Conservation (phyloP, 2,113 vertebrate species). For the Myotis brandtii region DNA sequence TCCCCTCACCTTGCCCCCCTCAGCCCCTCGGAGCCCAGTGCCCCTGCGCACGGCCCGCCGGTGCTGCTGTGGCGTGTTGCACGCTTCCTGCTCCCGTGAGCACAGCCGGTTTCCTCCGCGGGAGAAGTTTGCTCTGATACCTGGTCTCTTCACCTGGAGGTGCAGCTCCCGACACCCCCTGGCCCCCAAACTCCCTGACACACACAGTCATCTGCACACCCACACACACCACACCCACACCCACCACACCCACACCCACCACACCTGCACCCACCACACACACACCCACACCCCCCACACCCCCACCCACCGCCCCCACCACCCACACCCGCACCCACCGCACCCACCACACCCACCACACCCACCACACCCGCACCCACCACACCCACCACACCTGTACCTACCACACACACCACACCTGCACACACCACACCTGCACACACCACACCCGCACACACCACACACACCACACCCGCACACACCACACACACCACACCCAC, state of each 20-base stretch:
- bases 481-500: too few species aligned
- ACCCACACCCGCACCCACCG: not conserved
- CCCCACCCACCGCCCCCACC: not conserved
- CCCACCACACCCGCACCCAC: not conserved
- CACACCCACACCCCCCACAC: not conserved
- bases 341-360: too few species aligned
- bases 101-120: not conserved
- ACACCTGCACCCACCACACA: too few species aligned
- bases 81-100: not conserved
- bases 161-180: too few species aligned
- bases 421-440: too few species aligned
- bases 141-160: not conserved
- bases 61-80: not conserved
- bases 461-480: too few species aligned
- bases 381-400: too few species aligned
- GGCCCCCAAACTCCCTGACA: not conserved
- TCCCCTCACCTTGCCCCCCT: not conserved
- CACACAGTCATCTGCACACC: not conserved
- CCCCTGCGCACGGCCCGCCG: constrained; percentile 45
- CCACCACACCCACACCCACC: not conserved
- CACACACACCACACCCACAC: not conserved
- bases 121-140: too few species aligned
- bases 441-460: too few species aligned
- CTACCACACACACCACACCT: too few species aligned
- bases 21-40: not conserved